Percentiles rank a stretch among this genome's conserved stretches.
These are phyloP conservation scores for Bubo bubo DNA, from an alignment of 2,113 vertebrate genomes.

Conservation along the genomic window DNA sequence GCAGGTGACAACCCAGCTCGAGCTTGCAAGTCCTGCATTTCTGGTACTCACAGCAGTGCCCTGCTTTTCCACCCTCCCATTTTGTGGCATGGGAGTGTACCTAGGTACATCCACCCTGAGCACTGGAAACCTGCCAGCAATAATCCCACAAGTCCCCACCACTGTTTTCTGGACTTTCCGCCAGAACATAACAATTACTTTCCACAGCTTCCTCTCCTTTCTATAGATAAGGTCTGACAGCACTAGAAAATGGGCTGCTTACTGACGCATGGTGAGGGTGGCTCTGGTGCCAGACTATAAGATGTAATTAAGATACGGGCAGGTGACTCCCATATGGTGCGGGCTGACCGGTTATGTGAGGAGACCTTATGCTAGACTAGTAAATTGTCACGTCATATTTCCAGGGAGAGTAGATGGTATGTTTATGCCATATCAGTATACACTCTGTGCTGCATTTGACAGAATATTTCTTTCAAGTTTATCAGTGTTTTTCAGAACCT, in stretches of 20 bases:
- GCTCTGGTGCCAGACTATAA: neutral
- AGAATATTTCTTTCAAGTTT: neutral
- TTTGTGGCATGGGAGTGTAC: rapidly evolving
- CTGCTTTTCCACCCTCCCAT: neutral
- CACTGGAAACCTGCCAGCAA: neutral
- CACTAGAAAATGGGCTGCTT: neutral
- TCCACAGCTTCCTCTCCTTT: neutral
- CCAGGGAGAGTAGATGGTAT: neutral
- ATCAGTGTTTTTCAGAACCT: neutral
- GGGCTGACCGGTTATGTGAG: neutral
- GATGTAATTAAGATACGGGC: neutral
- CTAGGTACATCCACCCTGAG: neutral
- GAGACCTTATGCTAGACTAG: neutral
- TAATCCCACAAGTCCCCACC: neutral
- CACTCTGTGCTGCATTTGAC: neutral
- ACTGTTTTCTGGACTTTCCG: neutral
- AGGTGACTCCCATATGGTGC: neutral
- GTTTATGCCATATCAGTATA: neutral
- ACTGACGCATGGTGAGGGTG: neutral
- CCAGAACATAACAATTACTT: neutral
- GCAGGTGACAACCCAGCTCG: neutral
- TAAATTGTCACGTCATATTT: neutral
- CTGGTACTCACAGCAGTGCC: neutral
- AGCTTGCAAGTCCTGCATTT: neutral
- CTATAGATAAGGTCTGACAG: neutral